Evolutionary conservation across 2,888 invertebrate species (phyloP).

Genomic region (Scaptomyza flava): DNA sequence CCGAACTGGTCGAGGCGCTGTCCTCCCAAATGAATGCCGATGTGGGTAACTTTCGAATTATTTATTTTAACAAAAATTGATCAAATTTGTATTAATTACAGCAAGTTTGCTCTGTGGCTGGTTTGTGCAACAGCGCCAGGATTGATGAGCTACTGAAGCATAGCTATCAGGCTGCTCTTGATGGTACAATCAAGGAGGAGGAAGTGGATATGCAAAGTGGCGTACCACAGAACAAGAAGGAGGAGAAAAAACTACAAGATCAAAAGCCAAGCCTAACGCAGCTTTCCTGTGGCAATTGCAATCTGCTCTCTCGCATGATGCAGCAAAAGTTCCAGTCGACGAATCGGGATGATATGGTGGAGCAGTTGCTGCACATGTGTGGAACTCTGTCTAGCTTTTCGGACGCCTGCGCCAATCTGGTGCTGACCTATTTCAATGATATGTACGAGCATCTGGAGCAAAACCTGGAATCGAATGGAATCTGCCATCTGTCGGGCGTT

Average conservation of each 20-base stretch:
- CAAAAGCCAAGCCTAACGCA: slow-evolving; percentile 19
- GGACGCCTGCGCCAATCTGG: slow-evolving; percentile 91
- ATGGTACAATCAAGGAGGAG: slow-evolving; percentile 61
- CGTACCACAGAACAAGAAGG: background rate
- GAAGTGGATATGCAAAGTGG: slow-evolving; percentile 24
- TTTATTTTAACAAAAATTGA: background rate
- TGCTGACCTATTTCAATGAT: slow-evolving; percentile 90
- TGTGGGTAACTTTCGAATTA: slow-evolving; percentile 64
- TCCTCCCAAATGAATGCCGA: slow-evolving; percentile 96
- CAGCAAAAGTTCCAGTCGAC: slow-evolving; percentile 79
- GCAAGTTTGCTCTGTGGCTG: slow-evolving; percentile 94
- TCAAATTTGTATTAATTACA: slow-evolving; percentile 35
- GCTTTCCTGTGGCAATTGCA: slow-evolving; percentile 82
- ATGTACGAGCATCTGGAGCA: slow-evolving; percentile 88
- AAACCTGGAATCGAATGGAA: slow-evolving; percentile 87
- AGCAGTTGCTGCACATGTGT: slow-evolving; percentile 86
- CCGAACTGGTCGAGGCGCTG: slow-evolving; percentile 93
- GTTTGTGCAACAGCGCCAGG: slow-evolving; percentile 91
- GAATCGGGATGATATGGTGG: slow-evolving; percentile 82
- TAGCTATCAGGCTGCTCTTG: slow-evolving; percentile 55
- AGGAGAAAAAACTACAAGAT: background rate
- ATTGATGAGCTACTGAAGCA: slow-evolving; percentile 88
- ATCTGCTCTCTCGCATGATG: slow-evolving; percentile 76
- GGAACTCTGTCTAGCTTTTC: slow-evolving; percentile 89
- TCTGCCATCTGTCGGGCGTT: slow-evolving; percentile 92